Evolutionary conservation across 2,113 vertebrate genomes (phyloP).

Genomic region (Oreochromis spilurus): DNA sequence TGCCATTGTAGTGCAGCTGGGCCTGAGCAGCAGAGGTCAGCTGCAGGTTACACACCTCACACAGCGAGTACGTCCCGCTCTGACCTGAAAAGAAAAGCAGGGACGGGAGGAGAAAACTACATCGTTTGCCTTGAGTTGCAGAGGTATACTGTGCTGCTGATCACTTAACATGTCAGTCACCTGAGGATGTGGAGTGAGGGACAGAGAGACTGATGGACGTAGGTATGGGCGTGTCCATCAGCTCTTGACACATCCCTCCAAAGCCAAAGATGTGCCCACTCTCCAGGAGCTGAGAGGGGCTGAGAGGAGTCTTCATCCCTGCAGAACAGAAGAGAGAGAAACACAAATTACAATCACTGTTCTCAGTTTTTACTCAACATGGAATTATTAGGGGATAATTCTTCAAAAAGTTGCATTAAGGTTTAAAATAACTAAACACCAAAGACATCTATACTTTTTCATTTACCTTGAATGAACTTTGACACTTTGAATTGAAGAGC

Average conservation of each 20-base stretch:
- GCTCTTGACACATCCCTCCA: slow-evolving; percentile 72
- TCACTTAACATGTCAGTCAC: slow-evolving; percentile 58
- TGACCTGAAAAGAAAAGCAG: slow-evolving; percentile 18
- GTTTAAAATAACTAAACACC: not conserved
- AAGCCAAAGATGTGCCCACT: slow-evolving; percentile 81
- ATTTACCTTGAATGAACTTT: not conserved
- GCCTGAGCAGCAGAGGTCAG: slow-evolving; percentile 89
- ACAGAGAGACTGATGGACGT: slow-evolving; percentile 39
- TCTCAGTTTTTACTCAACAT: not conserved
- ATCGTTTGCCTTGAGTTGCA: not conserved
- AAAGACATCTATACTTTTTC: not conserved
- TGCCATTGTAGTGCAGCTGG: slow-evolving; percentile 91
- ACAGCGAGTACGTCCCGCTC: slow-evolving; percentile 81
- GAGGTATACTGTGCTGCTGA: not conserved
- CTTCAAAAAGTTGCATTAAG: not conserved
- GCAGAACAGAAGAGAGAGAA: not conserved
- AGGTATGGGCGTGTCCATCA: slow-evolving; percentile 64
- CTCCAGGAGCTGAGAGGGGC: slow-evolving; percentile 76
- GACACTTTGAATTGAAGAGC: not conserved
- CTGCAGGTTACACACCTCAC: slow-evolving; percentile 95
- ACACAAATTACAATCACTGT: not conserved
- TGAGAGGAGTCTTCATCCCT: slow-evolving; percentile 84
- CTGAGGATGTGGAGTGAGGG: slow-evolving; percentile 71
- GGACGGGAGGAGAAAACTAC: not conserved
- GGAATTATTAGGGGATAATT: not conserved